Base-by-base conservation (phyloP, 2,888 invertebrate genomes). In the Electrophaes corylata region DNA sequence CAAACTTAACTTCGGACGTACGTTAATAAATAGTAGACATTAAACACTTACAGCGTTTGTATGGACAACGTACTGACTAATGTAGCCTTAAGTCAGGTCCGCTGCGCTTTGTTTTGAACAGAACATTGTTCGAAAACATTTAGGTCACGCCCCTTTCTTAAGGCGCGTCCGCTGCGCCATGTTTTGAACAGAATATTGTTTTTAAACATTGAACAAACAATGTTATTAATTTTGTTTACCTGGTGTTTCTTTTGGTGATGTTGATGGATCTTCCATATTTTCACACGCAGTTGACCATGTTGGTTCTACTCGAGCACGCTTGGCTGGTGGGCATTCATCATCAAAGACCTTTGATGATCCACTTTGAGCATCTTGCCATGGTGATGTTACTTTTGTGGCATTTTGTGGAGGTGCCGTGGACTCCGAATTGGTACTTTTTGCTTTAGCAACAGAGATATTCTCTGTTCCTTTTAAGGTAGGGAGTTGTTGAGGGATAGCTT, bases 291-390 rank as follows among this genome's bases (percentile, higher is more conserved):
- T 40, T 0, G 11, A 41, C 41, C 31, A 31, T 2, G 2, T 12
- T 31, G 49, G 40, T 33, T 50, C 43, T 5, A 23, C 23, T 16
- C 20, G 14, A 33, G 51, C 11, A 3, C 43, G 33, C 14, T 51
- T 51, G 3, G 51, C 51, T 10, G 51, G 51, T 14, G 51, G 41
- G 3, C 10, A 43, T 6, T 35, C 51, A 16, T 18, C 6, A 5
- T 29, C 18, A 31, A 6, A 10, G 10, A 16, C 10, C 2, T 16
- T 37, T 1, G 16, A 16, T 12, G 14, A 16, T 8, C 5, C 14
- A 35, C 12, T 35, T 4, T 4, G n/a, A 1, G 5, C 4, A 2
- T 14, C 12, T 31, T 31, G 11, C n/a, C 3, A n/a, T 31, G 31
- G 31, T 31, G n/a, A 3, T 1, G 6, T 2, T 26, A 26, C 5